Percentiles rank a stretch among this genome's conserved stretches.
Evolutionary conservation across 2,113 vertebrate genomes (phyloP).

Genomic region (Scalopus aquaticus): DNA sequence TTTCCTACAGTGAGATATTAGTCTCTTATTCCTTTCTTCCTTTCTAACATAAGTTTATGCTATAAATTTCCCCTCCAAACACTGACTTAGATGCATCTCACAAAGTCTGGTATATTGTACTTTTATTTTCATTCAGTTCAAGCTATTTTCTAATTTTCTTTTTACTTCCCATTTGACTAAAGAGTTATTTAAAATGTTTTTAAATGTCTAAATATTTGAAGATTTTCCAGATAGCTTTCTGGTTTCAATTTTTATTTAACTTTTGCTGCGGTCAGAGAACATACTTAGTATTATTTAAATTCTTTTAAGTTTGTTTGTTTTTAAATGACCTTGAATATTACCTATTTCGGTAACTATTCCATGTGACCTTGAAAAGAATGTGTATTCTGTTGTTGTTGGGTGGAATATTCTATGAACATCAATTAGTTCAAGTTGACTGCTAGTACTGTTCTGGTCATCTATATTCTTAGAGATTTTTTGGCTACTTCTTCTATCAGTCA

Average conservation of each 20-base stretch:
- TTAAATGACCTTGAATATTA: neutral
- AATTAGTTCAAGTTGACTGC: too few relatives aligned
- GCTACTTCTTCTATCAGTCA: too few relatives aligned
- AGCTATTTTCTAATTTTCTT: conserved; percentile 47
- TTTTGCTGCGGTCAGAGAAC: neutral
- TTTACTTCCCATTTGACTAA: neutral
- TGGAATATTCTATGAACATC: neutral
- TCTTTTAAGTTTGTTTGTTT: neutral
- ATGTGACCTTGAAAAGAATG: neutral
- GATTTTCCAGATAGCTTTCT: neutral
- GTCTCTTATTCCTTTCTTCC: neutral
- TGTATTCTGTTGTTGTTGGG: neutral
- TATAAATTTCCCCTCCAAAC: neutral
- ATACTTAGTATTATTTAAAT: neutral
- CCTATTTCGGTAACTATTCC: too few relatives aligned
- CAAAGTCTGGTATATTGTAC: neutral
- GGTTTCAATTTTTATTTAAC: neutral
- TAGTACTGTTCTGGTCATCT: neutral
- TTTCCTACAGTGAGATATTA: neutral
- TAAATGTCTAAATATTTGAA: conserved; percentile 41
- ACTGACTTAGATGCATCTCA: neutral
- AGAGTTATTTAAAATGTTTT: conserved; percentile 23
- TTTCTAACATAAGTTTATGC: neutral
- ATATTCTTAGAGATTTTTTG: neutral
- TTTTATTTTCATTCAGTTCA: neutral